Base-by-base conservation (phyloP, 2,113 vertebrate genomes). In the Anser cygnoides region DNA sequence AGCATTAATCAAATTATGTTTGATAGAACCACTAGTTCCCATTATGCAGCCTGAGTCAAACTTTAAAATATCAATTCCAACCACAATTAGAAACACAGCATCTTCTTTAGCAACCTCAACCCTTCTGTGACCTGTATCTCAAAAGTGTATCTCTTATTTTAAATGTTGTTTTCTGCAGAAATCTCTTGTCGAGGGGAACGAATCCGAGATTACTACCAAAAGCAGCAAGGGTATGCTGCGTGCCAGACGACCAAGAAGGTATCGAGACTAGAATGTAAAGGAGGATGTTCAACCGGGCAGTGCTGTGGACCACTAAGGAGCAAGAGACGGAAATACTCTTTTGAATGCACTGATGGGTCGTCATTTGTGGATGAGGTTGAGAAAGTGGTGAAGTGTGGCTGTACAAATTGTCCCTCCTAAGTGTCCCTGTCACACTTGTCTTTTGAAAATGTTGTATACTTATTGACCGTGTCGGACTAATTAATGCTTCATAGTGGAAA, bases 181-280 rank as follows among this genome's bases (percentile, higher is more conserved):
- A 98, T 99, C 98, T 99, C 99, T 96, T 99, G 99, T 97, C 98
- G 98, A 98, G 99, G 99, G 92, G 99, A 99, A 98, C 99, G 99
- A 97, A 91, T 99, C 98, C 96, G 99, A 98, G 99, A 99, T 98
- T 98, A 99, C 98, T 99, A 99, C 98, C 99, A 99, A 98, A 99
- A 99, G 97, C 99, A 99, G 98, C 99, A 99, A 98, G 99, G 99
- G 92, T 99, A 99, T 37, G 98, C 99, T 83, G 99, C 99, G 92
- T 99, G 99, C 98, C 99, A 99, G 97, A 99, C 99, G 88, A 99
- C 99, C 98, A 99, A 99, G 98, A 99, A 99, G 98, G 98, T 99
- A 95, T 99, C 99, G 49, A 98, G 99, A 95, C 85, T 99, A 99
- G 99, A 99, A 82, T 99, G 99, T 93, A 97, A 96, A 70, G 99